Conservation (phyloP, 2,113 vertebrate species). For the Hassar affinis region DNA sequence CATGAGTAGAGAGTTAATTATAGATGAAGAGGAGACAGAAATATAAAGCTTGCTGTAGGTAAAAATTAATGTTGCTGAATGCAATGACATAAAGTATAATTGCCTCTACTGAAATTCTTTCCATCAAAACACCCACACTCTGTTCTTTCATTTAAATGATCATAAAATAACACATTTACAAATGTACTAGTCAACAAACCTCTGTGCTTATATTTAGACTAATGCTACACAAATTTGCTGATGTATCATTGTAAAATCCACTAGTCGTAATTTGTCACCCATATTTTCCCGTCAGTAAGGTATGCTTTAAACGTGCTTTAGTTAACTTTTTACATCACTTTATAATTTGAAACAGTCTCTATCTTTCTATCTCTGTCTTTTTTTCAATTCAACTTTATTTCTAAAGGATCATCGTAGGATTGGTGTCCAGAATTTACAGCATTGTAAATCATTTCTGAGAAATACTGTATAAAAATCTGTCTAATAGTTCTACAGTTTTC, state of each 20-base stretch:
- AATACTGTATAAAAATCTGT: neutral
- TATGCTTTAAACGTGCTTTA: neutral
- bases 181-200: neutral
- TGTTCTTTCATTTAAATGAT: constrained; percentile 12
- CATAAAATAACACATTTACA: constrained; percentile 8
- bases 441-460: neutral
- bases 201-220: neutral
- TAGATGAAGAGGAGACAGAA: neutral
- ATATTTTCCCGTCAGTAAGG: neutral
- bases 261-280: neutral
- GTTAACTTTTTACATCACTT: neutral
- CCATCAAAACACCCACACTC: neutral
- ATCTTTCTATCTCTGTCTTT: no score
- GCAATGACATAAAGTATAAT: neutral
- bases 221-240: neutral
- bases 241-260: neutral
- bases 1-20: neutral
- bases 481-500: neutral
- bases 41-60: neutral
- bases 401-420: neutral
- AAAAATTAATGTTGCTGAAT: constrained; percentile 9
- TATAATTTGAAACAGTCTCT: neutral
- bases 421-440: neutral
- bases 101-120: neutral
- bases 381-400: no score